Evolutionary conservation across 2,113 vertebrate species (phyloP), one percentile per base, ranked within the genome.

Genomic region (Melanotaenia duboulayi): DNA sequence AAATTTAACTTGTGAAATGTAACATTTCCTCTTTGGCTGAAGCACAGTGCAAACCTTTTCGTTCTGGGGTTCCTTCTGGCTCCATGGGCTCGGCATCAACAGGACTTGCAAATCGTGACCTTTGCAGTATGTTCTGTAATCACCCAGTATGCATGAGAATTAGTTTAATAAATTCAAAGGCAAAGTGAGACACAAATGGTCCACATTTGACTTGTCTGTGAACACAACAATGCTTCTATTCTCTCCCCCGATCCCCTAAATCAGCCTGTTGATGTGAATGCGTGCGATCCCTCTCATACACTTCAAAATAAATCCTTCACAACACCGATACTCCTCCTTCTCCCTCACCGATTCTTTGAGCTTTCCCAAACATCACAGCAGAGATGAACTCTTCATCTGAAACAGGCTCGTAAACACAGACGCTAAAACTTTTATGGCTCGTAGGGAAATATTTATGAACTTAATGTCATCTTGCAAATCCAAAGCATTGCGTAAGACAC

Each of bases 401-500:
- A 74, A 76, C 13, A 48, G 35, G 58, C n/a, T 40, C 51, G 73
- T 58, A 80, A 84, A 82, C 67, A 79, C 70, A 69, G 54, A 64
- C 13, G 67, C 67, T 88, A 19, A 87, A 91, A 90, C 61, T 83
- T 90, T 90, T 32, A 89, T 84, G 75, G 67, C 55, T 65, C 55
- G 46, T 3, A 11, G 48, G 19, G 56, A 86, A 84, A 90, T 82
- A 90, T 90, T 91, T 75, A 88, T 89, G 74, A 88, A 70, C 67
- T 80, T 56, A 82, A 74, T 75, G 86, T 84, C 78, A 80, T 46
- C 71, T 78, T 52, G 78, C 84, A 90, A 81, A 82, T 68, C 73
- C 77, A 80, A 54, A 65, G 63, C 71, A 68, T 83, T 83, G 67
- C 74, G 37, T 71, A 81, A 89, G 57, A 84, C 23, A 54, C 65